These are phyloP conservation scores for Argynnis bischoffii DNA, from an alignment of 2,888 invertebrate species.

Conservation along the genomic window DNA sequence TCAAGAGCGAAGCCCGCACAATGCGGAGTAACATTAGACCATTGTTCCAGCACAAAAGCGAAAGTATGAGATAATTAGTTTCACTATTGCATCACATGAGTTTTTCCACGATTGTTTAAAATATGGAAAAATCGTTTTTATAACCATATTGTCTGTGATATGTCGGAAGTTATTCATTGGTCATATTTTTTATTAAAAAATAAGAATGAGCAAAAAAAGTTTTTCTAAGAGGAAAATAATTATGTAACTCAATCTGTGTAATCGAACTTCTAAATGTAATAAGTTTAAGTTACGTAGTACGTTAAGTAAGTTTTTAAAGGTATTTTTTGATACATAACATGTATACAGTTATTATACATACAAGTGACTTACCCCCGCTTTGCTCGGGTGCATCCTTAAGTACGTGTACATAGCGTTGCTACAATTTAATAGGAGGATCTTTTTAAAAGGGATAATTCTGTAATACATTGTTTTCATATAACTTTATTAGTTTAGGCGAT, in stretches of 20 bases:
- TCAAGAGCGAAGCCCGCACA: conserved; percentile 48
- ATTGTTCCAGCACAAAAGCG: conserved; percentile 80
- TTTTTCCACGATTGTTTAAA: conserved; percentile 75
- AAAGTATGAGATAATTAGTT: conserved; percentile 81
- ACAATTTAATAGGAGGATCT: no score
- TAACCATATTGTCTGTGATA: conserved; percentile 53
- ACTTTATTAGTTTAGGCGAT: no score
- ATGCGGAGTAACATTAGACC: conserved; percentile 63
- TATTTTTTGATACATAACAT: no score
- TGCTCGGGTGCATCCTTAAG: no score
- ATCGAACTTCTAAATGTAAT: no score
- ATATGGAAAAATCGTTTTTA: conserved; percentile 52
- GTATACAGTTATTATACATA: no score
- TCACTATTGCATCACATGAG: conserved; percentile 75
- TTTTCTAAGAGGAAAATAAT: neutral
- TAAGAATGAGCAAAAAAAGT: neutral
- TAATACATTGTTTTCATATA: no score
- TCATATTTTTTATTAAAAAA: neutral
- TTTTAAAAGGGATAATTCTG: no score
- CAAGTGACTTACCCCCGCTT: no score
- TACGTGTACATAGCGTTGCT: no score
- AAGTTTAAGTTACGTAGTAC: no score
- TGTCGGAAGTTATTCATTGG: conserved; percentile 53
- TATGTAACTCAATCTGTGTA: neutral
- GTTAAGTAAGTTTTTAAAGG: no score